Evolutionary conservation across 2,113 vertebrate species (phyloP).

Genomic region (Labrus mixtus): DNA sequence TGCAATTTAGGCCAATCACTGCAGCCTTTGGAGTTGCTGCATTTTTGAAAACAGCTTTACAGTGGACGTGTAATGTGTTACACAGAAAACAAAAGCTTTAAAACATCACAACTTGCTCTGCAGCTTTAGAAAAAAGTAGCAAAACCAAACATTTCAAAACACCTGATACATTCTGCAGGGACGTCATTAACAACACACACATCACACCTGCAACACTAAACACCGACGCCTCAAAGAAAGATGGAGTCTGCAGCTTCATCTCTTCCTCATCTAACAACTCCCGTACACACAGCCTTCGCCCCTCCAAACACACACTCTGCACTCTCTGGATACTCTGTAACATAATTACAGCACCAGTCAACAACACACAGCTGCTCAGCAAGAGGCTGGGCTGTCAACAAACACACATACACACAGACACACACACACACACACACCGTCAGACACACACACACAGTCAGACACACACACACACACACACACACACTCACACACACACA

Average conservation of each 20-base stretch:
- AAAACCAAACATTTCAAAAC: too few species aligned
- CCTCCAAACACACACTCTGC: not conserved
- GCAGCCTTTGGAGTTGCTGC: too few species aligned
- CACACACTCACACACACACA: slow-evolving; percentile 22
- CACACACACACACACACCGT: not conserved
- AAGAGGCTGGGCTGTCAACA: slow-evolving; percentile 20
- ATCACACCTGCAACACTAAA: too few species aligned
- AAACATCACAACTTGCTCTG: too few species aligned
- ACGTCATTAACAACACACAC: too few species aligned
- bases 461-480: slow-evolving; percentile 11
- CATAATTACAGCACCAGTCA: slow-evolving; percentile 63
- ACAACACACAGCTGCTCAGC: slow-evolving; percentile 61
- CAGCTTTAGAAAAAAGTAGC: too few species aligned
- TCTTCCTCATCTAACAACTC: not conserved
- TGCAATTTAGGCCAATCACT: too few species aligned
- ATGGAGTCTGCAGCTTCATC: not conserved
- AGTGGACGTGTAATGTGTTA: too few species aligned
- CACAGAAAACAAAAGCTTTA: too few species aligned
- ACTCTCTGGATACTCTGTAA: slow-evolving; percentile 54
- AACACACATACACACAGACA: slow-evolving; percentile 3
- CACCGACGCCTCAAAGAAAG: too few species aligned
- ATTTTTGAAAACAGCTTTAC: too few species aligned
- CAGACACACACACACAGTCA: too few species aligned
- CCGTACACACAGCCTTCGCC: not conserved
- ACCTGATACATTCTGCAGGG: not conserved